phyloP scores from a whole-genome alignment of 1,140 invertebrate species.

The Zaprionus taronus region DNA sequence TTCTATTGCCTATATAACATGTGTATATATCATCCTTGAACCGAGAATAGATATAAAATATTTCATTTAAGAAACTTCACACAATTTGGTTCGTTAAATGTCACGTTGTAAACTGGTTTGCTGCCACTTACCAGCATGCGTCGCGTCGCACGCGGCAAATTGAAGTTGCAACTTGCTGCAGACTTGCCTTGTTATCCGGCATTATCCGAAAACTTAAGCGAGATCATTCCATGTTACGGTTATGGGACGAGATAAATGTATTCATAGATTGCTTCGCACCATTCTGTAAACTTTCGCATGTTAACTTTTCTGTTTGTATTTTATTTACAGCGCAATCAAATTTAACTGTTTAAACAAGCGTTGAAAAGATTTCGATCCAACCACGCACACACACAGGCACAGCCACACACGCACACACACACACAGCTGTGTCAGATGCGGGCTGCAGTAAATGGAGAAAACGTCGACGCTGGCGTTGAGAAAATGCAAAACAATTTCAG shows the following conservation, averaged over 20 bases:
- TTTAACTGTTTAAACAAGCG: constrained; percentile 77
- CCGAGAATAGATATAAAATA: too few species aligned
- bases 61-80: too few species aligned
- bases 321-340: constrained; percentile 76
- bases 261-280: constrained; percentile 32
- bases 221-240: constrained; percentile 25
- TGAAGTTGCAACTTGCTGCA: background rate
- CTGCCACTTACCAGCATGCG: too few species aligned
- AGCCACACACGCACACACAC: constrained; percentile 3
- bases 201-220: background rate
- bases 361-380: constrained; percentile 58
- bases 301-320: constrained; percentile 45
- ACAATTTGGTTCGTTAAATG: background rate
- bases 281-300: constrained; percentile 22
- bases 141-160: too few species aligned
- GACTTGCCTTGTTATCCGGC: background rate
- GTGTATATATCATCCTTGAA: too few species aligned
- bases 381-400: constrained; percentile 15
- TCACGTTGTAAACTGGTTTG: too few species aligned
- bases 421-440: constrained; percentile 22
- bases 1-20: too few species aligned
- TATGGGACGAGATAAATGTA: constrained; percentile 22
- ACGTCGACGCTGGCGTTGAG: constrained; percentile 20
- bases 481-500: constrained; percentile 69
- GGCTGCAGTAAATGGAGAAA: constrained; percentile 30